Evolutionary conservation across 1,140 invertebrate species (phyloP).

Genomic region (Drosophila repletoides): DNA sequence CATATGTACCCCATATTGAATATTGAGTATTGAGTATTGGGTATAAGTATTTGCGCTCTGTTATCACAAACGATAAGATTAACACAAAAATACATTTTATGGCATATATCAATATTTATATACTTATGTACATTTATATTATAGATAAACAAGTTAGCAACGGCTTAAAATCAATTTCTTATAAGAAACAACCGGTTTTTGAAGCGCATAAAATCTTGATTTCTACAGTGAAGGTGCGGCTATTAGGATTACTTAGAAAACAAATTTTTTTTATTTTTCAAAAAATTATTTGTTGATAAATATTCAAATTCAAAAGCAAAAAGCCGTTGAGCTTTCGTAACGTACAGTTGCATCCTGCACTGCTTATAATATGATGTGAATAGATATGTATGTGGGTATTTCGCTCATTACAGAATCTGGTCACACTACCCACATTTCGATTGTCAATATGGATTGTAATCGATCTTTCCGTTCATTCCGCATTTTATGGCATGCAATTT

Average conservation of each 20-base stretch:
- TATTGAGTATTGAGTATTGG: not conserved
- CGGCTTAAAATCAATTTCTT: slow-evolving; percentile 18
- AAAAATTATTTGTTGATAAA: no score
- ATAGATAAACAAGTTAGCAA: not conserved
- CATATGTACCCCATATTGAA: not conserved
- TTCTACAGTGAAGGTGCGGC: no score
- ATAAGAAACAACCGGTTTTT: slow-evolving; percentile 22
- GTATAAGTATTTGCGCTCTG: not conserved
- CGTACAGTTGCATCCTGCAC: not conserved
- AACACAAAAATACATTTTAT: slow-evolving; percentile 23
- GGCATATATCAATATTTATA: not conserved
- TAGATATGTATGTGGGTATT: not conserved
- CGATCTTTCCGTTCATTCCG: slow-evolving; percentile 16
- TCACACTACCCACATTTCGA: not conserved
- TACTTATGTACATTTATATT: slow-evolving; percentile 15
- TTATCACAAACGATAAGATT: slow-evolving; percentile 37
- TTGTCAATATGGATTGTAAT: slow-evolving; percentile 8
- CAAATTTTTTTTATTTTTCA: no score
- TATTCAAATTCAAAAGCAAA: not conserved
- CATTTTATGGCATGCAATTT: not conserved
- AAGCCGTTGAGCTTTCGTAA: slow-evolving; percentile 15
- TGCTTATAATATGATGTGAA: no score
- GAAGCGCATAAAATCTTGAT: no score
- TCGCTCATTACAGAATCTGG: not conserved
- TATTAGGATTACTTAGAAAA: no score